Conservation (phyloP, 2,113 vertebrate species). For the Sylvilagus bachmani region DNA sequence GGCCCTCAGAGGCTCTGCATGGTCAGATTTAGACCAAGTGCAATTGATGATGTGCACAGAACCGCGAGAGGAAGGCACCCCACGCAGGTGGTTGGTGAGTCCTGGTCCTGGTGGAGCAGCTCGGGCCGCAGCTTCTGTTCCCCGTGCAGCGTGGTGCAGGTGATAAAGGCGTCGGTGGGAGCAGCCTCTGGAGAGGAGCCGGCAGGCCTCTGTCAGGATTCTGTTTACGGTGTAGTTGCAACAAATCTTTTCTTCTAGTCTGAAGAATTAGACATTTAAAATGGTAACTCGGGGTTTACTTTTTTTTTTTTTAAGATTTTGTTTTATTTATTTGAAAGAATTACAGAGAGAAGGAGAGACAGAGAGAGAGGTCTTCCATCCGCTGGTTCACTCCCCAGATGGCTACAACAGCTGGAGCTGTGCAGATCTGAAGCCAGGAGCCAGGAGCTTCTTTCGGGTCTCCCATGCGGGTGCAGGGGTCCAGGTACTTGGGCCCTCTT, state of each 20-base stretch:
- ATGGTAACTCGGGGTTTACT: conserved; percentile 33
- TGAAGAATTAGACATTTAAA: conserved; percentile 49
- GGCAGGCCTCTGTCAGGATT: background rate
- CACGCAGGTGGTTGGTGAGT: too few species aligned
- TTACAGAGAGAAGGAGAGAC: too few species aligned
- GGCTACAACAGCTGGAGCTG: too few species aligned
- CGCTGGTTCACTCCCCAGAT: too few species aligned
- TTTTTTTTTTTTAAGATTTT: background rate
- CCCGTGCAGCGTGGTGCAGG: background rate
- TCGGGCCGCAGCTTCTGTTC: background rate
- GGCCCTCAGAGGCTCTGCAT: background rate
- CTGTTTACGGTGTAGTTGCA: background rate
- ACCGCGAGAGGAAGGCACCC: too few species aligned
- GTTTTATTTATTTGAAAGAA: too few species aligned
- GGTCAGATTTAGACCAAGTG: background rate
- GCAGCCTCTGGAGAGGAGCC: background rate
- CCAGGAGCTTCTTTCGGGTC: too few species aligned
- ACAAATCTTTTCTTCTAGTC: background rate
- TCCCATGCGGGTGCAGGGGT: too few species aligned
- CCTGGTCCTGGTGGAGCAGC: background rate
- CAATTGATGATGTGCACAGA: background rate
- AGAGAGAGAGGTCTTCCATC: too few species aligned
- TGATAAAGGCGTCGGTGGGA: background rate
- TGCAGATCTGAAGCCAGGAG: too few species aligned
- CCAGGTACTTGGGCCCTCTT: too few species aligned